These are phyloP conservation scores for Lepeophtheirus salmonis DNA, from an alignment of 1,140 invertebrate genomes.

Conservation along the genomic window DNA sequence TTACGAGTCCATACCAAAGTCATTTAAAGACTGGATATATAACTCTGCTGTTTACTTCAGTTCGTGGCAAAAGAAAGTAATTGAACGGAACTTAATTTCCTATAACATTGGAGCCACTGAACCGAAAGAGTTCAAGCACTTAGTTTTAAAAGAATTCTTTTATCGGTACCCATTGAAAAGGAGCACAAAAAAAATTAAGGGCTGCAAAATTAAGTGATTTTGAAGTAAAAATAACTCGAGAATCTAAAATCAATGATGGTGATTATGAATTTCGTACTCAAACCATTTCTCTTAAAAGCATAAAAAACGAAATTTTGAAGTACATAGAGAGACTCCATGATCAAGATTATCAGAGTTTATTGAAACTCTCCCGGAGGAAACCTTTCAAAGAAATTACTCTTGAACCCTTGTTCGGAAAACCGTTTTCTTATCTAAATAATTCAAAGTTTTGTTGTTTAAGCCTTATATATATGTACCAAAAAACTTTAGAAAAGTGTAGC, in stretches of 20 bases:
- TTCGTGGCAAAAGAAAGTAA: neutral
- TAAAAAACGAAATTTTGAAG: neutral
- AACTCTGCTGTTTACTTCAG: neutral
- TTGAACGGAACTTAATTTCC: neutral
- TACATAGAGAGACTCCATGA: neutral
- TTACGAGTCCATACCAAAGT: neutral
- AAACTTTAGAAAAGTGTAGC: neutral
- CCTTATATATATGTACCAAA: neutral
- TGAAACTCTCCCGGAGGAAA: neutral
- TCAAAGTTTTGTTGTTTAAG: neutral
- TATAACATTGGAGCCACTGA: neutral
- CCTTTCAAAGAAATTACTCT: neutral
- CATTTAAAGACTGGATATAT: slow-evolving; percentile 22
- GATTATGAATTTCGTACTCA: neutral
- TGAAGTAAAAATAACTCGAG: neutral
- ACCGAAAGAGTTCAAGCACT: neutral
- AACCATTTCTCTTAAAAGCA: neutral
- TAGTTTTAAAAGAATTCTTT: slow-evolving; percentile 1
- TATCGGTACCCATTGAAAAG: neutral
- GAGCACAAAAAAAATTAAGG: neutral
- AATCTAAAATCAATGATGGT: neutral
- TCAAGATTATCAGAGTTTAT: neutral
- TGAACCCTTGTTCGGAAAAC: neutral
- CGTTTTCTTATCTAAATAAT: neutral
- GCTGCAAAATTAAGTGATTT: neutral